Base-by-base conservation (phyloP, 2,797 vertebrate genomes). In the Sciurus vulgaris region DNA sequence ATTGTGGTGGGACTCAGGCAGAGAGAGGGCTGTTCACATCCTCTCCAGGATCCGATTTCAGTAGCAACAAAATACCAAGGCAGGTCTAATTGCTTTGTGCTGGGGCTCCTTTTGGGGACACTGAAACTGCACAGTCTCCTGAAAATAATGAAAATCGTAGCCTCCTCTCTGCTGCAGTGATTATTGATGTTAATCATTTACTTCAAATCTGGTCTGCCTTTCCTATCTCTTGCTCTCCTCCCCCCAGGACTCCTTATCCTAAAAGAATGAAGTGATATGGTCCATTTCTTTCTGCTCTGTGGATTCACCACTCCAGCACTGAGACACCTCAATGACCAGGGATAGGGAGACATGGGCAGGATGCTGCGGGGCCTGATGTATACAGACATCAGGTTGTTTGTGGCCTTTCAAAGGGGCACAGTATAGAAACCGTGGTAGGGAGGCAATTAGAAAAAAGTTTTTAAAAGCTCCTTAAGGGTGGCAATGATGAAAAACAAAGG, bases 1-100 rank as follows among this genome's bases (percentile, higher is more conserved):
- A 94, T 95, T 33, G 92, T 20, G 47, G 94, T 65, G 7, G 15
- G 90, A 59, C 96, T 89, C 85, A 35, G 93, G 18, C 94, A 41
- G 30, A 4, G 78, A 87, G 63, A 56, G 72, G 44, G 59, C 4
- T 47, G 0, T 61, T 94, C 95, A 26, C 96, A 61, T 74, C 87
- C 84, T 78, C 56, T 95, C 81, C 24, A 0, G 2, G 69, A 79
- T 30, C 63, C 61, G 90, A 77, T 93, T 95, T 35, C 35, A 44
- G 61, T 93, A 93, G 65, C 59, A 47, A 89, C 22, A 47, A 87
- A 92, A 93, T 82, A 51, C 77, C 0, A 9, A n/a, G 18, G 77
- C 38, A 44, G 69, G 85, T 63, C 95, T 56, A 4, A 49, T 28
- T 56, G 41, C 28, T n/a, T 3, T 61, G 77, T 22, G 22, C 41